Conservation (phyloP, 1,140 invertebrate genomes). For the Dryas iulia region DNA sequence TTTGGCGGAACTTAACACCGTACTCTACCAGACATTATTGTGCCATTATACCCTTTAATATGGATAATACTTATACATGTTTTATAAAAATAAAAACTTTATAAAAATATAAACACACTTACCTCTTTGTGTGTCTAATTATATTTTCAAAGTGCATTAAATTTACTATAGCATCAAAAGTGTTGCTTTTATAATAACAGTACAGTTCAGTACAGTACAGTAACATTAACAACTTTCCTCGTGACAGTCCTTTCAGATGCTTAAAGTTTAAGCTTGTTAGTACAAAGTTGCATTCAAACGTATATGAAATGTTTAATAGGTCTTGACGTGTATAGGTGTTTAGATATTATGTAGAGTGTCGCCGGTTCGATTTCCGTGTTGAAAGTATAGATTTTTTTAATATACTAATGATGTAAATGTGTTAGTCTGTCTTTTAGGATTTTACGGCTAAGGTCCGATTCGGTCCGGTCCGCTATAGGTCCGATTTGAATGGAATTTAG, state of each 20-base stretch:
- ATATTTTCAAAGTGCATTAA: neutral
- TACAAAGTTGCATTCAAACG: neutral
- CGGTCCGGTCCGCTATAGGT: too few relatives aligned
- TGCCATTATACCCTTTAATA: too few relatives aligned
- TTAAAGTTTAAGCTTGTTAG: conserved; percentile 9
- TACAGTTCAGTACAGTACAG: neutral
- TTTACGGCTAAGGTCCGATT: too few relatives aligned
- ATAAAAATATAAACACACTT: neutral
- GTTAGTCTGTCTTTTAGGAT: too few relatives aligned
- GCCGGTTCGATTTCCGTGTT: neutral
- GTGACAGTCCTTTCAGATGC: conserved; percentile 11
- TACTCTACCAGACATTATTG: too few relatives aligned
- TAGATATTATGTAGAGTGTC: neutral
- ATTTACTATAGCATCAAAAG: neutral
- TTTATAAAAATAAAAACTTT: too few relatives aligned
- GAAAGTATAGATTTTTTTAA: too few relatives aligned
- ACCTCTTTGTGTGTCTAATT: neutral
- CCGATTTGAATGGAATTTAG: too few relatives aligned
- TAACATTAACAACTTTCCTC: conserved; percentile 15
- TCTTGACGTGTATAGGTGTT: neutral
- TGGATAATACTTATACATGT: too few relatives aligned
- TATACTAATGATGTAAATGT: too few relatives aligned
- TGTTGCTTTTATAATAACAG: conserved; percentile 13
- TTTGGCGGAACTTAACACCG: too few relatives aligned
- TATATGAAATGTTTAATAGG: neutral